A percentile compares a stretch with the other conserved stretches of the same genome.
These are phyloP conservation scores for Aleiodes sp. DNA, from an alignment of 1,140 invertebrate genomes.

Conservation along the genomic window DNA sequence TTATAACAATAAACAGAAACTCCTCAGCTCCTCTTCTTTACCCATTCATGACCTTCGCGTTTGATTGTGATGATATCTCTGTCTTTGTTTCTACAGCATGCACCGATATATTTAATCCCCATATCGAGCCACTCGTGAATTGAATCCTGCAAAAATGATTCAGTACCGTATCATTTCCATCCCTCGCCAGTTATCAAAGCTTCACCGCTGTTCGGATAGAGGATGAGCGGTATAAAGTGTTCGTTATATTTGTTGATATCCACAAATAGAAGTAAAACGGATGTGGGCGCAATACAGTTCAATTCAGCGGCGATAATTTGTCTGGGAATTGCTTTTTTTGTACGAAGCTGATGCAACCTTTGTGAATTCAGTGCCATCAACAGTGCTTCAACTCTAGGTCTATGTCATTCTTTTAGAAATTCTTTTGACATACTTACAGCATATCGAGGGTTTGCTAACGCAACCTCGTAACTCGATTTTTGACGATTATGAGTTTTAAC, in stretches of 20 bases:
- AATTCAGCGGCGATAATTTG: conserved; percentile 85
- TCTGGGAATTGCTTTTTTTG: conserved; percentile 65
- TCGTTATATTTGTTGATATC: conserved; percentile 58
- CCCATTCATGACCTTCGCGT: conserved; percentile 55
- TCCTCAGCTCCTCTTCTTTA: conserved; percentile 14
- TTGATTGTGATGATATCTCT: conserved; percentile 71
- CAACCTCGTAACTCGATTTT: too few relatives aligned
- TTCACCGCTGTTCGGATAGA: conserved; percentile 82
- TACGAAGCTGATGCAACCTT: conserved; percentile 72
- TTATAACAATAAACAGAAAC: not conserved
- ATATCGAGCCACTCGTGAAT: conserved; percentile 76
- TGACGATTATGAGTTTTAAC: too few relatives aligned
- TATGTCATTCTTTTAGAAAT: conserved; percentile 83
- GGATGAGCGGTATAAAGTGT: conserved; percentile 68
- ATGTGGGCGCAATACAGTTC: conserved; percentile 82
- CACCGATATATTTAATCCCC: conserved; percentile 79
- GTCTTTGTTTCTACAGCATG: conserved; percentile 80
- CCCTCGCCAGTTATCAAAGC: conserved; percentile 65
- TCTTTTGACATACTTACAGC: conserved; percentile 71
- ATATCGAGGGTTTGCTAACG: too few relatives aligned
- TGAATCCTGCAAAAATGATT: conserved; percentile 69
- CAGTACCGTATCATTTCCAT: conserved; percentile 69
- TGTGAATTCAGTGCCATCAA: conserved; percentile 79
- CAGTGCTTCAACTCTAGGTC: conserved; percentile 76
- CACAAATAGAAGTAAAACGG: conserved; percentile 69